Evolutionary conservation across 2,797 vertebrate genomes (phyloP).

Genomic region (Pangasius larnaudii): DNA sequence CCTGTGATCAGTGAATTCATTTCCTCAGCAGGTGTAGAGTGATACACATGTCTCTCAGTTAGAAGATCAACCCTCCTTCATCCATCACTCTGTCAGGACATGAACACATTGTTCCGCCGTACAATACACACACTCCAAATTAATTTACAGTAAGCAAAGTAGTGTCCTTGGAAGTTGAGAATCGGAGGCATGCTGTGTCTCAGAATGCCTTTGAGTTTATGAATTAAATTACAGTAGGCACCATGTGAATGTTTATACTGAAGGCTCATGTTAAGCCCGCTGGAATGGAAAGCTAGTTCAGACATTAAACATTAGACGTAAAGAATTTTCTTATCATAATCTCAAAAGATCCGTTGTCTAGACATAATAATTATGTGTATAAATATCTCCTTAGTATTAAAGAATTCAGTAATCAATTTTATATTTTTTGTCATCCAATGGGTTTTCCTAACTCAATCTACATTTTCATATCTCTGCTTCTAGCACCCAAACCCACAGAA

Average conservation of each 20-base stretch:
- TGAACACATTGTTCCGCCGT: not conserved
- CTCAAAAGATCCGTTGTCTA: not conserved
- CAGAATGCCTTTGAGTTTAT: not conserved
- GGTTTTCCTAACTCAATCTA: not conserved
- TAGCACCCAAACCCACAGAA: not conserved
- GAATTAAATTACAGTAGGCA: conserved; percentile 26
- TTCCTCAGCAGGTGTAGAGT: conserved; percentile 13
- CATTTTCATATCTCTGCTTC: not conserved
- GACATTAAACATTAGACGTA: not conserved
- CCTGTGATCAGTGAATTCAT: conserved; percentile 25
- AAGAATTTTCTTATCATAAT: conserved; percentile 10
- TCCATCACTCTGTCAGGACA: conserved; percentile 36
- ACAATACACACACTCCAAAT: not conserved
- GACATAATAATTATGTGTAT: not conserved
- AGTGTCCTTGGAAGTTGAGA: not conserved
- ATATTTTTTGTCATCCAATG: not conserved
- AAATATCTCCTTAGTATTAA: not conserved
- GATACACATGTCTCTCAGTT: not conserved
- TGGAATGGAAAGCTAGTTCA: conserved; percentile 1
- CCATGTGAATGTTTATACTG: conserved; percentile 19
- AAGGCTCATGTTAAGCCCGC: not conserved
- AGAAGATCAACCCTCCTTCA: not conserved
- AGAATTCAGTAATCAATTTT: not conserved
- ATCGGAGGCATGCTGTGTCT: conserved; percentile 2
- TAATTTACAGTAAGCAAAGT: conserved; percentile 8